Evolutionary conservation across 1,140 invertebrate genomes (phyloP).

Genomic region (Harpegnathos saltator): DNA sequence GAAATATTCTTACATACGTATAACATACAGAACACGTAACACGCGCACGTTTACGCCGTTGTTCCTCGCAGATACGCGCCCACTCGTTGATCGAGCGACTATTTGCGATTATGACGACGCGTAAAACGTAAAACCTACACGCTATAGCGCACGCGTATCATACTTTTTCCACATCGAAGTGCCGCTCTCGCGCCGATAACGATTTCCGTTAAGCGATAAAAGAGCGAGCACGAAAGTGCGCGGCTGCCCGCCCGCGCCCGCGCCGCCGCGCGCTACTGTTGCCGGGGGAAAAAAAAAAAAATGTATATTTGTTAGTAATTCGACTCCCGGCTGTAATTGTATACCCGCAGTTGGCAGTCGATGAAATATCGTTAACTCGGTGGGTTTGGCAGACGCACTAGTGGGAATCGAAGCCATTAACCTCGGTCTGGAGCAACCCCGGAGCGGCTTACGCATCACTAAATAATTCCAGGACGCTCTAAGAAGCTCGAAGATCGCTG

Average conservation of each 20-base stretch:
- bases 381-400: conserved; percentile 51
- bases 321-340: conserved; percentile 41
- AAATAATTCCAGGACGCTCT: conserved; percentile 74
- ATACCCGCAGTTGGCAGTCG: conserved; percentile 24
- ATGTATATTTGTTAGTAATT: conserved; percentile 40
- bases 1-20: neutral
- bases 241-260: too few species aligned
- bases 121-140: conserved; percentile 1
- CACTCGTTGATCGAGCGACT: conserved; percentile 22
- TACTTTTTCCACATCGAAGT: neutral
- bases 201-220: conserved; percentile 20
- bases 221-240: neutral
- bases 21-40: neutral
- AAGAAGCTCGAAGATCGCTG: conserved; percentile 63
- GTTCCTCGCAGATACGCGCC: neutral
- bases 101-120: neutral
- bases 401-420: conserved; percentile 77
- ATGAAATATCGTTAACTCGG: conserved; percentile 69
- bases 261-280: neutral
- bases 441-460: conserved; percentile 70
- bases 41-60: neutral
- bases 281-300: neutral
- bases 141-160: neutral
- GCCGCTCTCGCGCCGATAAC: conserved; percentile 3
- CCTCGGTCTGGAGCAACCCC: conserved; percentile 63